Evolutionary conservation across 2,797 vertebrate genomes (phyloP).

Genomic region (Poecilia velifera): DNA sequence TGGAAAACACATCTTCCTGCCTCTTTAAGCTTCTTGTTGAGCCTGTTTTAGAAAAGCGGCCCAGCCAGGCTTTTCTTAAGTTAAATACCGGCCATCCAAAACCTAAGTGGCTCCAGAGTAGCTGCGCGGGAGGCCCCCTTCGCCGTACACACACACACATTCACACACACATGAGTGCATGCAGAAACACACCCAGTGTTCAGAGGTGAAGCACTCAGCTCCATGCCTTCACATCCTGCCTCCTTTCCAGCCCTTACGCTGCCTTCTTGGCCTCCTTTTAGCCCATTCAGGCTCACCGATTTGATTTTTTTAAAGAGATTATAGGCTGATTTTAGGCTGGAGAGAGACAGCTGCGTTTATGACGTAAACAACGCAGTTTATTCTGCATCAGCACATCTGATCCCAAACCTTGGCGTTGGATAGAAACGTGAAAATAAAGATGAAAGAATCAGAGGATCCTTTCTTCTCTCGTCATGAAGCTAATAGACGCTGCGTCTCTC

Average conservation of each 20-base stretch:
- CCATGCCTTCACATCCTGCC: conserved; percentile 50
- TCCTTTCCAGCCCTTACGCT: conserved; percentile 39
- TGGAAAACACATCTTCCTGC: conserved; percentile 31
- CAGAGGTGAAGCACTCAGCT: conserved; percentile 38
- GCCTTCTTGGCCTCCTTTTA: conserved; percentile 23
- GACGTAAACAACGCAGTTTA: conserved; percentile 14
- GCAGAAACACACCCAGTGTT: conserved; percentile 40
- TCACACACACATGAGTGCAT: conserved; percentile 6
- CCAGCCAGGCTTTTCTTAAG: conserved; percentile 50
- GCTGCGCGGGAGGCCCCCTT: conserved; percentile 42
- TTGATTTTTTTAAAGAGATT: conserved; percentile 1
- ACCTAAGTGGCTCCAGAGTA: conserved; percentile 62
- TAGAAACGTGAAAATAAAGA: conserved; percentile 4
- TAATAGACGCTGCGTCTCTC: conserved; percentile 21
- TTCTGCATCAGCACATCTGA: conserved; percentile 29
- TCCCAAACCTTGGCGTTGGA: conserved; percentile 37
- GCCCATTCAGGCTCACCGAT: conserved; percentile 24
- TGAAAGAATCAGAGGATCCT: conserved; percentile 32
- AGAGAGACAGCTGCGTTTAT: conserved; percentile 40
- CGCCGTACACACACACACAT: neutral
- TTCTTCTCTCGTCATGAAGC: conserved; percentile 19
- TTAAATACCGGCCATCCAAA: conserved; percentile 54
- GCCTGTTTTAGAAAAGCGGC: conserved; percentile 63
- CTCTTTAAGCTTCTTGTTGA: conserved; percentile 56
- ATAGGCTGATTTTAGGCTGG: neutral